Percentiles rank a stretch among this genome's conserved stretches.
These are phyloP conservation scores for Bos indicus DNA, from an alignment of 2,113 vertebrate species.

Conservation along the genomic window DNA sequence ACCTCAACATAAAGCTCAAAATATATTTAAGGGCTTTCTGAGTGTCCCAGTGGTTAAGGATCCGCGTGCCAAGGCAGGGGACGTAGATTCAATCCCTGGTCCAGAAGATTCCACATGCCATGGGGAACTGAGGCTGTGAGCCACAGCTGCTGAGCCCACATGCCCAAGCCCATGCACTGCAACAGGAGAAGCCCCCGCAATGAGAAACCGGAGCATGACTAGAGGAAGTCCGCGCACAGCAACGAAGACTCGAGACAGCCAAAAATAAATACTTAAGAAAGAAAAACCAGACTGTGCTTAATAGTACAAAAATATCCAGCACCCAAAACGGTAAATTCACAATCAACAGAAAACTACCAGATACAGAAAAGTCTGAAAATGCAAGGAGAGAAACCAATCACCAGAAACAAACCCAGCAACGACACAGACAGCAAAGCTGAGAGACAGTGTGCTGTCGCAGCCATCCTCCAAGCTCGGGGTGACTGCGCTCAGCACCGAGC, in stretches of 20 bases:
- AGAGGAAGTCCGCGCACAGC: background rate
- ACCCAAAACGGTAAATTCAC: background rate
- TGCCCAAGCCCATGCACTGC: accelerated
- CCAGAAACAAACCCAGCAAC: background rate
- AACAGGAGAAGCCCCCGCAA: background rate
- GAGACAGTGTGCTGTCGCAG: background rate
- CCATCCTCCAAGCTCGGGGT: background rate
- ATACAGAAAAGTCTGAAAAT: background rate
- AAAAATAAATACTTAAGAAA: background rate
- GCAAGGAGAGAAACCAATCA: background rate
- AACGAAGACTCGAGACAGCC: background rate
- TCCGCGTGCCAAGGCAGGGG: background rate
- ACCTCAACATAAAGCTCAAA: background rate
- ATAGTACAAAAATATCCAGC: background rate
- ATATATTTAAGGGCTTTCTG: background rate
- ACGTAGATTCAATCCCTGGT: background rate
- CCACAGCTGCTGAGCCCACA: background rate
- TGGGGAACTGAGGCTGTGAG: background rate
- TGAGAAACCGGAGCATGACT: accelerated
- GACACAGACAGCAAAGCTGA: background rate
- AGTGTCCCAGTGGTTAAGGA: background rate
- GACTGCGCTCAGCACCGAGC: accelerated
- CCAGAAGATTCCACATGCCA: background rate
- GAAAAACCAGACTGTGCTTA: background rate
- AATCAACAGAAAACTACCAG: background rate